Conservation (phyloP, 2,797 vertebrate species). For the Muscicapa comitata region DNA sequence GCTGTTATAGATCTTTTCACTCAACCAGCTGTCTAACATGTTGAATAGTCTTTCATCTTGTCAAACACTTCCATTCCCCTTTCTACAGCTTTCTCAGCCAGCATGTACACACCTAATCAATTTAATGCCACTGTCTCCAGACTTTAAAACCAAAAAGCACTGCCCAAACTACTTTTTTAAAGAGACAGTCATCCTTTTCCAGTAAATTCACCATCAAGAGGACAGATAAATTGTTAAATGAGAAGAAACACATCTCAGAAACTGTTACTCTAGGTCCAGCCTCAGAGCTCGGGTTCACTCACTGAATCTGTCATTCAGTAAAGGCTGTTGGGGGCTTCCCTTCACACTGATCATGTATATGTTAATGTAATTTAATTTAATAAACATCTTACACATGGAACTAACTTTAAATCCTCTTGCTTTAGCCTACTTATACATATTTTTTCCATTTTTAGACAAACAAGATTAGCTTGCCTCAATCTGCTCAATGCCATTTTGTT, state of each 20-base stretch:
- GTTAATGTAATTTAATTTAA: constrained; percentile 59
- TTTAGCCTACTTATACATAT: constrained; percentile 10
- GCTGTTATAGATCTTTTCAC: constrained; percentile 76
- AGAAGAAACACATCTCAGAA: constrained; percentile 14
- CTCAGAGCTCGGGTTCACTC: not conserved
- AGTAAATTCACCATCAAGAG: constrained; percentile 32
- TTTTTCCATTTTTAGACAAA: constrained; percentile 37
- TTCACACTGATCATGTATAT: constrained; percentile 44
- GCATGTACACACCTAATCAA: constrained; percentile 87
- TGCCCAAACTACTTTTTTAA: constrained; percentile 72
- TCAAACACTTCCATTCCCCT: constrained; percentile 79
- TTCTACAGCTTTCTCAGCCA: constrained; percentile 80
- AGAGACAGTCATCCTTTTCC: constrained; percentile 60
- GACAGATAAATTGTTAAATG: constrained; percentile 22
- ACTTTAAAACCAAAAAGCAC: constrained; percentile 68
- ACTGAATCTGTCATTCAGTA: constrained; percentile 11
- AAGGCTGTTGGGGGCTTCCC: constrained; percentile 42
- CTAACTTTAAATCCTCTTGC: constrained; percentile 6
- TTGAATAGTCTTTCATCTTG: constrained; percentile 82
- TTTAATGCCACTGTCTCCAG: constrained; percentile 77
- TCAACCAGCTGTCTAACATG: constrained; percentile 83
- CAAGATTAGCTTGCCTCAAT: constrained; percentile 24
- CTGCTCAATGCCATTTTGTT: constrained; percentile 4
- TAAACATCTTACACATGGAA: constrained; percentile 20
- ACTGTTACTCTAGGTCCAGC: constrained; percentile 8